A percentile compares a stretch with the other conserved stretches of the same genome.
These are phyloP conservation scores for Ridgeia piscesae DNA, from an alignment of 1,140 invertebrate genomes.

Conservation along the genomic window DNA sequence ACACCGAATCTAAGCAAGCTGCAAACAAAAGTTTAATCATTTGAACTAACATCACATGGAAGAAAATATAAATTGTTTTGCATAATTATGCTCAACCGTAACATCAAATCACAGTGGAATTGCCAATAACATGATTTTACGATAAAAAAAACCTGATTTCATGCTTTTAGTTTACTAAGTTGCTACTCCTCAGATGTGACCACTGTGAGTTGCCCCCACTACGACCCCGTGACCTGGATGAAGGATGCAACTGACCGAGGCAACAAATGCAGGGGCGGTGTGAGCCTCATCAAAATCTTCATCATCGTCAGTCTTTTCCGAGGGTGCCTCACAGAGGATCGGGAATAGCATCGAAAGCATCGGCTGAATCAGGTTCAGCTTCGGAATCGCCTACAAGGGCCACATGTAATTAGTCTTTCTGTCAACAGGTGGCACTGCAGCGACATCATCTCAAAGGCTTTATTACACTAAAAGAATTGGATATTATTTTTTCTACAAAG, in stretches of 20 bases:
- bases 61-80: too few relatives aligned
- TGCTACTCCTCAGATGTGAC: neutral
- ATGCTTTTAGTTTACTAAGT: neutral
- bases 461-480: neutral
- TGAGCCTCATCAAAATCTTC: slow-evolving; percentile 64
- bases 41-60: too few relatives aligned
- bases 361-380: slow-evolving; percentile 72
- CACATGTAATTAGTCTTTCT: neutral
- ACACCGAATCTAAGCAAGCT: too few relatives aligned
- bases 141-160: too few relatives aligned
- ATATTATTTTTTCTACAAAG: neutral
- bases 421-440: neutral
- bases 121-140: too few relatives aligned
- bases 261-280: slow-evolving; percentile 67
- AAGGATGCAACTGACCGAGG: neutral
- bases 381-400: slow-evolving; percentile 66
- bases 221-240: neutral
- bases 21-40: too few relatives aligned
- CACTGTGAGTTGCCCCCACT: neutral
- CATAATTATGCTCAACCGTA: too few relatives aligned
- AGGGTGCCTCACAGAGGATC: slow-evolving; percentile 65
- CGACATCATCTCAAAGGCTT: neutral
- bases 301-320: slow-evolving; percentile 65
- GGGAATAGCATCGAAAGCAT: slow-evolving; percentile 71
- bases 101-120: too few relatives aligned